Base-by-base conservation (phyloP, 1,140 invertebrate species). In the Lepidurus couesii region DNA sequence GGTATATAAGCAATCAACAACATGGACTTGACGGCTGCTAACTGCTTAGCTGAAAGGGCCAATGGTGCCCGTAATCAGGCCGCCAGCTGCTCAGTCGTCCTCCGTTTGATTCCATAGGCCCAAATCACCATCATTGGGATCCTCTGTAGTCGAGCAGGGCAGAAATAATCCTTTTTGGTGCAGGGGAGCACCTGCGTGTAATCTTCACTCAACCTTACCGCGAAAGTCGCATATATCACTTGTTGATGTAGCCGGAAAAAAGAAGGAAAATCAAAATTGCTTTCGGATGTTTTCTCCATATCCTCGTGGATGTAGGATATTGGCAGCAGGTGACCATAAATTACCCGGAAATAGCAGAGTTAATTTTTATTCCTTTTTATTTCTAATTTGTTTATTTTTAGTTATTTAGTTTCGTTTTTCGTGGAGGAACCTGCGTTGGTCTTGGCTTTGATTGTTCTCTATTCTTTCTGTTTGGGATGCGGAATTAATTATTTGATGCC, bases 241-340 rank as follows among this genome's bases (percentile, higher is more conserved):
- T 65, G 53, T 65, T 65, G 53, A 65, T n/a, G 21, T 65, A 65
- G 4, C 53, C 13, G 53, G n/a, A 7, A 65, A 65, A 65, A 65
- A 65, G 21, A 21, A 16, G 21, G 9, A 65, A 16, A 65, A 16
- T 7, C 6, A 21, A 16, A 65, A 65, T 65, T 11, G 53, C 16
- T 65, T 65, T 16, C 5, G 6, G 21, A 16, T 47, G 1, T 16
- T 11, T 5, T 47, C 10, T 47, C 4, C 45, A 47, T 47, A 7
- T 0, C 45, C 45, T 47, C 34, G 7, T 47, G 10, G 10, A 16
- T 16, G 16, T n/a, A 21, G 34, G 9, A 65, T 65, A 65, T 65
- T 65, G 53, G 53, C 53, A 65, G 53, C 53, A 47, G 45, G 45
- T 47, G 45, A 47, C 45, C 16, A 65, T 65, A 65, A 21, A 65